These are phyloP conservation scores for Fragariocoptes setiger DNA, from an alignment of 1,140 invertebrate species.

Conservation along the genomic window DNA sequence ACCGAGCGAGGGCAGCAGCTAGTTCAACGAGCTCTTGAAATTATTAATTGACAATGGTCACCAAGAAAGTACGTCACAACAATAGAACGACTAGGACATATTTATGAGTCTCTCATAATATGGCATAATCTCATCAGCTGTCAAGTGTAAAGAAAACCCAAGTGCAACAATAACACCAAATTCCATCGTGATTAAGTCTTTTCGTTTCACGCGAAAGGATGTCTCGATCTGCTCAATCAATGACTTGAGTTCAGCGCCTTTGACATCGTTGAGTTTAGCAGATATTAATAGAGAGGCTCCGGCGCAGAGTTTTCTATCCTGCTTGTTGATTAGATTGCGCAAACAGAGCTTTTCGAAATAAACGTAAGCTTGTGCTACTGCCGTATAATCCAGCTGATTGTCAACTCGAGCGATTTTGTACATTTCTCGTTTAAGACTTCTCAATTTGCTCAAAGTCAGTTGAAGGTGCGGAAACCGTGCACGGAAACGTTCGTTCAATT, in stretches of 20 bases:
- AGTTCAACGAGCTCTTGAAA: too few species aligned
- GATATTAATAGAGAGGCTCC: conserved; percentile 69
- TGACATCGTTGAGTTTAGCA: conserved; percentile 83
- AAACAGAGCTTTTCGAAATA: conserved; percentile 89
- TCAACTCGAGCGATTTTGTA: conserved; percentile 40
- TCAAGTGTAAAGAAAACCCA: conserved; percentile 70
- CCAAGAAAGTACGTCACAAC: too few species aligned
- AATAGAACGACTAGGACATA: conserved; percentile 17
- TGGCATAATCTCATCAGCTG: conserved; percentile 59
- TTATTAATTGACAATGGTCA: too few species aligned
- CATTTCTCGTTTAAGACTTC: conserved; percentile 68
- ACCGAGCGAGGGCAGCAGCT: too few species aligned
- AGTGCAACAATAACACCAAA: conserved; percentile 74
- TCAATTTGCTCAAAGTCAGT: conserved; percentile 74
- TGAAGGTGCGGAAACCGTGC: conserved; percentile 81
- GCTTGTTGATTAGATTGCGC: conserved; percentile 59
- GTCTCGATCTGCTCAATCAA: conserved; percentile 11
- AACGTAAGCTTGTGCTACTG: conserved; percentile 77
- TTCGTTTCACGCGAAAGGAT: conserved; percentile 48
- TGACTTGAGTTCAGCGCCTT: conserved; percentile 18
- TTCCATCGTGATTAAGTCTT: conserved; percentile 60
- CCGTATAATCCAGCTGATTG: conserved; percentile 43
- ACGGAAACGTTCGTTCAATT: conserved; percentile 83
- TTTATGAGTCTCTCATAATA: conserved; percentile 60
- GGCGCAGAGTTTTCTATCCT: conserved; percentile 72